Conservation (phyloP, 2,888 invertebrate genomes). For the Tigriopus californicus region DNA sequence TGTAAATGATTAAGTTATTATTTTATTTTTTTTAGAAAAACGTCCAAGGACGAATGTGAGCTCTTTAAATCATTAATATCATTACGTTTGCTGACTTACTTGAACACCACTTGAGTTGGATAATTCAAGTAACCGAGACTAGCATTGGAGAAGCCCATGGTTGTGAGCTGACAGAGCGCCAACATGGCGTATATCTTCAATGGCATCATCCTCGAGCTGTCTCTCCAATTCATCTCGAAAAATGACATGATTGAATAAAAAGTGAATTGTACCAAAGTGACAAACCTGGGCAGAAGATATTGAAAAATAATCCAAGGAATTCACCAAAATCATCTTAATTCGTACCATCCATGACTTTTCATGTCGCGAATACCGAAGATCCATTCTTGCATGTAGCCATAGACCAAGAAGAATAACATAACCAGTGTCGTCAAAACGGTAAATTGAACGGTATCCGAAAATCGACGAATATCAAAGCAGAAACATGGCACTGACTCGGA, state of each 20-base stretch:
- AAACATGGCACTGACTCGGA: constrained; percentile 33
- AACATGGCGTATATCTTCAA: constrained; percentile 55
- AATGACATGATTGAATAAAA: constrained; percentile 64
- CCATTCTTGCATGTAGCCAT: constrained; percentile 60
- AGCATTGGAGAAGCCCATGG: constrained; percentile 89
- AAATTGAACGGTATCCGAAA: constrained; percentile 48
- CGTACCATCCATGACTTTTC: background rate
- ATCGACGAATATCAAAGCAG: constrained; percentile 49
- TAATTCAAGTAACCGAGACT: constrained; percentile 87
- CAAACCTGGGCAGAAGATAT: constrained; percentile 38
- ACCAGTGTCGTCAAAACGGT: constrained; percentile 54
- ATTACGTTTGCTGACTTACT: background rate
- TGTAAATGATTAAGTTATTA: too few species aligned
- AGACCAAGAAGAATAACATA: constrained; percentile 67
- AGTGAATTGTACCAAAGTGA: constrained; percentile 76
- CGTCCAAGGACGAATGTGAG: too few species aligned
- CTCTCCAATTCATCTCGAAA: constrained; percentile 42
- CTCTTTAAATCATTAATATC: too few species aligned
- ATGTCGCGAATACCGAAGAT: background rate
- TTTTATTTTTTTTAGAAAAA: too few species aligned
- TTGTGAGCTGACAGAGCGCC: constrained; percentile 71
- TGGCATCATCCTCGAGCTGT: constrained; percentile 51
- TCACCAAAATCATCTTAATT: background rate
- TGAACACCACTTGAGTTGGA: constrained; percentile 50
- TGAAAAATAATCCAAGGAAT: background rate